phyloP scores from a whole-genome alignment of 2,113 vertebrate genomes.

The Lepisosteus oculatus region DNA sequence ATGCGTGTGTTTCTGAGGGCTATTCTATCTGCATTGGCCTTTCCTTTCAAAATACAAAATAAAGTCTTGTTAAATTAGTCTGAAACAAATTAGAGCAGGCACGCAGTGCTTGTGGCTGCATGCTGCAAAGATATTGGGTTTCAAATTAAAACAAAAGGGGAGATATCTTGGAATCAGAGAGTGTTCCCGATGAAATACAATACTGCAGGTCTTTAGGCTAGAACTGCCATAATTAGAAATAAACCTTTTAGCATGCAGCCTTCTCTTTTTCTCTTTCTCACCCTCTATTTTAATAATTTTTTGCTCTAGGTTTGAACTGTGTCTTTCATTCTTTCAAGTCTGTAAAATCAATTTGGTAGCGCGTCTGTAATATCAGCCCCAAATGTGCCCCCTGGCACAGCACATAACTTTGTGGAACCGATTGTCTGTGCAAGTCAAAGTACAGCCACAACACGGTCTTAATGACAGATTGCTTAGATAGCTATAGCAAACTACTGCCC shows the following conservation, averaged over 20 bases:
- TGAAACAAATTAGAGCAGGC: slow-evolving; percentile 54
- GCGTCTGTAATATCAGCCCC: slow-evolving; percentile 16
- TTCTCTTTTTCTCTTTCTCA: slow-evolving; percentile 24
- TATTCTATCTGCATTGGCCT: slow-evolving; percentile 32
- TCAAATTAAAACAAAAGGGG: slow-evolving; percentile 66
- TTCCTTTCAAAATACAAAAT: slow-evolving; percentile 44
- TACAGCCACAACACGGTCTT: neutral
- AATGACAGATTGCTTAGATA: neutral
- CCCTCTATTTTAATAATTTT: slow-evolving; percentile 22
- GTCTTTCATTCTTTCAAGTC: slow-evolving; percentile 27
- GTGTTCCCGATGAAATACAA: slow-evolving; percentile 58
- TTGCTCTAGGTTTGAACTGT: slow-evolving; percentile 25
- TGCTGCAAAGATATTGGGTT: slow-evolving; percentile 59
- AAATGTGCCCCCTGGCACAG: neutral
- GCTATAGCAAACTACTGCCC: neutral
- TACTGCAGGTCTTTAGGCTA: slow-evolving; percentile 34
- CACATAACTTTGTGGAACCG: neutral
- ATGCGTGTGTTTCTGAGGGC: slow-evolving; percentile 14
- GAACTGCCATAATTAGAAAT: slow-evolving; percentile 42
- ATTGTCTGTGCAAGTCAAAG: neutral
- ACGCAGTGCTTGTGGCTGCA: slow-evolving; percentile 56
- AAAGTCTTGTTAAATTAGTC: slow-evolving; percentile 55
- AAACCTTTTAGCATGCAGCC: slow-evolving; percentile 38
- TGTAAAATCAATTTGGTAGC: slow-evolving; percentile 31
- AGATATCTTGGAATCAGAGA: slow-evolving; percentile 56